Base-by-base conservation (phyloP, 23 tunicate genomes). In the Styela plicata region DNA sequence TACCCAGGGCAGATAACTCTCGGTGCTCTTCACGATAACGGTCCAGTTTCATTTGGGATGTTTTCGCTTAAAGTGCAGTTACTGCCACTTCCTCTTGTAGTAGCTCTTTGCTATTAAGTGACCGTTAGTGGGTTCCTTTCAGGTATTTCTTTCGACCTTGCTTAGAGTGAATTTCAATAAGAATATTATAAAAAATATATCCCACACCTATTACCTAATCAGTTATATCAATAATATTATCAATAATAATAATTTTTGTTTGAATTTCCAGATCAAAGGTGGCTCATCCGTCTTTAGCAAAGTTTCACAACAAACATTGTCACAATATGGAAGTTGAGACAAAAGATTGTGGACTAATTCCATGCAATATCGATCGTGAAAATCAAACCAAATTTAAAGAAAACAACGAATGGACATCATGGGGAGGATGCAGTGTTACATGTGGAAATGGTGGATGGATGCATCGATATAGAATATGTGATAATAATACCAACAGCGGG, bases 391-490 rank as follows among this genome's bases (percentile, higher is more conserved):
- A 24, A 67, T 22, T 21, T 62, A 29, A 17, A 1, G 0, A 67
- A 0, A 0, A 67, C 13, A 67, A 22, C n/a, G 22, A 29, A 29
- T 67, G 71, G 71, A 67, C 31, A 25, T 18, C n/a, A 25, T 67
- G 71, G 71, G 71, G 71, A 18, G 31, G 31, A 25, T 67, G 71
- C 71, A 67, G 71, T 67, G 31, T 25, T 25, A 18, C 31, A 18
- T 67, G 71, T 67, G 71, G 71, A 16, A 67, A 67, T 67, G 71
- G 71, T 16, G 71, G 71, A 67, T 67, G 71, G 71, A 67, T 67
- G 71, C n/a, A 67, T 67, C n/a, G 71, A 27, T 67, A 67, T 29
- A 67, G 71, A 27, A 27, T 18, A 27, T 67, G 71, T 24, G 22
- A 24, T 44, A 44, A n/a, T n/a, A n/a, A n/a, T n/a, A n/a, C n/a